phyloP scores from a whole-genome alignment of 2,113 vertebrate genomes.

The Seriola aureovittata region DNA sequence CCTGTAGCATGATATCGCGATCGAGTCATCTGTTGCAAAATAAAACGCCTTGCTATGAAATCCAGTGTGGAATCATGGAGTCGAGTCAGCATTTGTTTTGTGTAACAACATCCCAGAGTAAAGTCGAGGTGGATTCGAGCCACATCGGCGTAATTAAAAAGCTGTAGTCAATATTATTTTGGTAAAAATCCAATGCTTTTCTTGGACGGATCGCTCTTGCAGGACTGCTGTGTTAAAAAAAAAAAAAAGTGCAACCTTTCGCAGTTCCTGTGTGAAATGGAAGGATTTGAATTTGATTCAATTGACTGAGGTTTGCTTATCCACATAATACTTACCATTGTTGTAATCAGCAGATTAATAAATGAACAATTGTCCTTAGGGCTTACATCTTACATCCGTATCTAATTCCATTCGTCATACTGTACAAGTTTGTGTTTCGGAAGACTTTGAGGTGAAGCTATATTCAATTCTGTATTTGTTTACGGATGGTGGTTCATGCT shows the following conservation, averaged over 20 bases:
- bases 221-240: neutral
- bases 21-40: slow-evolving; percentile 50
- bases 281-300: neutral
- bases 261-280: neutral
- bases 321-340: neutral
- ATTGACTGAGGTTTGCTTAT: neutral
- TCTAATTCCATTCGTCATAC: too few species aligned
- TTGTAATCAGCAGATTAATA: neutral
- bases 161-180: neutral
- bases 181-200: neutral
- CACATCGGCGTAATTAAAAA: slow-evolving; percentile 17
- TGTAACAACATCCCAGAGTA: neutral
- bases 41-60: slow-evolving; percentile 34
- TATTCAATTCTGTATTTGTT: neutral
- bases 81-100: slow-evolving; percentile 41
- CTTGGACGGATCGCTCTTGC: neutral
- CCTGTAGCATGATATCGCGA: slow-evolving; percentile 14
- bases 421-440: neutral
- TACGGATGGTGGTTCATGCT: neutral
- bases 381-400: neutral
- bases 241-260: neutral
- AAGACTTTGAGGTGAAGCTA: neutral
- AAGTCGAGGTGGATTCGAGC: neutral
- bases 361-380: neutral
- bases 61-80: slow-evolving; percentile 6